Evolutionary conservation across 2,113 vertebrate genomes (phyloP).

Genomic region (Acanthochromis polyacanthus): DNA sequence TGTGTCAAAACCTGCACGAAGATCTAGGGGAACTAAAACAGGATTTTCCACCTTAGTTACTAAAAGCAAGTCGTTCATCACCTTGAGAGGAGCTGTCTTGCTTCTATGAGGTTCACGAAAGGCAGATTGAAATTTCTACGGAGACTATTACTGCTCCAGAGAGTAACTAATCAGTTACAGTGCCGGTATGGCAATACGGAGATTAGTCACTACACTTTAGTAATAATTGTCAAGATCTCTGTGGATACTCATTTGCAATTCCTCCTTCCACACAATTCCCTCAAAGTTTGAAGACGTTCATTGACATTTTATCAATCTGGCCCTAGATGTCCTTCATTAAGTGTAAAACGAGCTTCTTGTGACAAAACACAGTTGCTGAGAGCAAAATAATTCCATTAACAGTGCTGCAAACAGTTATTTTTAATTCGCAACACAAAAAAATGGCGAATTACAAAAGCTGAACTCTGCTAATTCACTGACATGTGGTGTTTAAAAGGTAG

Average conservation of each 20-base stretch:
- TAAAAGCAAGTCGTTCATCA: slow-evolving; percentile 60
- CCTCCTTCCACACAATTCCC: not conserved
- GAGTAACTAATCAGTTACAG: slow-evolving; percentile 35
- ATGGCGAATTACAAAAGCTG: not conserved
- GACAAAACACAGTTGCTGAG: not conserved
- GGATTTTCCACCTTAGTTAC: slow-evolving; percentile 67
- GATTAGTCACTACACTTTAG: not conserved
- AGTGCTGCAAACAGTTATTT: not conserved
- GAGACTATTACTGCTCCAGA: slow-evolving; percentile 41
- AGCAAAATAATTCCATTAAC: not conserved
- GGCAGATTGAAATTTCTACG: slow-evolving; percentile 36
- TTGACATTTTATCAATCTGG: not conserved
- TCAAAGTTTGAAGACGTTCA: not conserved
- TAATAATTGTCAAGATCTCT: not conserved
- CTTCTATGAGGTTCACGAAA: slow-evolving; percentile 27
- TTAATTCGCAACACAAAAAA: not conserved
- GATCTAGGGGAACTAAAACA: slow-evolving; percentile 59
- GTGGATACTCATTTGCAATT: not conserved
- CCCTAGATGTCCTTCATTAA: not conserved
- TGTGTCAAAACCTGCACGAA: slow-evolving; percentile 62
- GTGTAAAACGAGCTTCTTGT: not conserved
- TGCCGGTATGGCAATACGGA: not conserved
- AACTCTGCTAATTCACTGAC: slow-evolving; percentile 16
- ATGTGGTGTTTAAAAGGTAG: slow-evolving; percentile 11
- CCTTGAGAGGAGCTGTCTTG: slow-evolving; percentile 38